These are phyloP conservation scores for Ceyx melanurus DNA, from an alignment of 2,113 vertebrate species.

Conservation along the genomic window DNA sequence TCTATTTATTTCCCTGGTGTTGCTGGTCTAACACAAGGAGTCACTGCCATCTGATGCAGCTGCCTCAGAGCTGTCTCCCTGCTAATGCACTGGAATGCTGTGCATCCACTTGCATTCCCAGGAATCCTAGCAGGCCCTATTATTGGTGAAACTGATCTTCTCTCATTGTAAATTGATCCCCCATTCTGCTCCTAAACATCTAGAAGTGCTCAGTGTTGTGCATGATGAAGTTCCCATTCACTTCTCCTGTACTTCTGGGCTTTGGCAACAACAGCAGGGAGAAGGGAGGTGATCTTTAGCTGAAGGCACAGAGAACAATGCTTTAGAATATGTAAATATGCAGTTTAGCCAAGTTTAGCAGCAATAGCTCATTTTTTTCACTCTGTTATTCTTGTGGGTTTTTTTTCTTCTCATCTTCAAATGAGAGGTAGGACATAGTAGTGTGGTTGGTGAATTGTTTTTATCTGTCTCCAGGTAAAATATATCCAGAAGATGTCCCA, in stretches of 20 bases:
- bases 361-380: not conserved
- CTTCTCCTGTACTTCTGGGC: not conserved
- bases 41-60: not conserved
- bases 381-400: not conserved
- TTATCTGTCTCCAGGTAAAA: not conserved
- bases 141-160: not conserved
- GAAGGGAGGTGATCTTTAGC: not conserved
- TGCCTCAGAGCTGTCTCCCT: not conserved
- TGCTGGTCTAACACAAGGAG: not conserved
- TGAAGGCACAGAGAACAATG: not conserved
- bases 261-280: not conserved
- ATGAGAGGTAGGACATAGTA: not conserved
- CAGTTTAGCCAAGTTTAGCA: not conserved
- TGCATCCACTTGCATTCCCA: not conserved
- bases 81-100: not conserved
- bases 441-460: not conserved
- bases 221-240: not conserved
- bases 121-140: not conserved
- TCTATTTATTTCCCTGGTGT: conserved; percentile 18
- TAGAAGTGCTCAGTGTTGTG: not conserved
- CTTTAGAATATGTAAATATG: not conserved
- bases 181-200: not conserved
- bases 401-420: not conserved
- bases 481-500: not conserved
- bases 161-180: not conserved